Evolutionary conservation across 2,888 invertebrate genomes (phyloP).

Genomic region (Alcis repandata): DNA sequence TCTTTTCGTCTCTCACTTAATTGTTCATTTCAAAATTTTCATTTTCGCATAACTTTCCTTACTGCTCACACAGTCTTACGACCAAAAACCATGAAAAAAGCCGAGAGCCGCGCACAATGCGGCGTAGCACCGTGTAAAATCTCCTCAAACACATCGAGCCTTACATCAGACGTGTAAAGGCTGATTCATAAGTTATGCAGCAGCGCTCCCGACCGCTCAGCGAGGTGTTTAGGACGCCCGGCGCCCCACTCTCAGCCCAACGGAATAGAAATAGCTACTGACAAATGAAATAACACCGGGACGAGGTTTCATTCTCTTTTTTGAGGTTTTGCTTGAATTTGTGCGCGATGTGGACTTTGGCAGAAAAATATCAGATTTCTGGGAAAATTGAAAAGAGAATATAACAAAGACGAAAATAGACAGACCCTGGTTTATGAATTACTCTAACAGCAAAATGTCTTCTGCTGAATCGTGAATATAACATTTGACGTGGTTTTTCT

Average conservation of each 20-base stretch:
- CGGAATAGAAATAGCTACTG: slow-evolving; percentile 27
- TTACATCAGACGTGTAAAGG: slow-evolving; percentile 51
- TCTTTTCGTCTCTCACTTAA: background rate
- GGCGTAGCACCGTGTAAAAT: slow-evolving; percentile 73
- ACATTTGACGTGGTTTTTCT: no score
- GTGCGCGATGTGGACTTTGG: background rate
- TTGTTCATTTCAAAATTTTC: no score
- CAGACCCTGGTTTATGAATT: background rate
- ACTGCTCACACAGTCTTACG: slow-evolving; percentile 7
- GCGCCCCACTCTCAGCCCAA: slow-evolving; percentile 22
- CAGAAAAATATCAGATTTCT: slow-evolving; percentile 5
- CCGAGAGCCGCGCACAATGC: slow-evolving; percentile 60
- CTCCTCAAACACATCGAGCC: slow-evolving; percentile 71
- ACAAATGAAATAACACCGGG: slow-evolving; percentile 26
- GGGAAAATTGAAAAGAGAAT: slow-evolving; percentile 1
- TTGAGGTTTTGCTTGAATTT: slow-evolving; percentile 6
- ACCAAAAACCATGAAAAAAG: slow-evolving; percentile 24
- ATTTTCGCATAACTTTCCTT: background rate
- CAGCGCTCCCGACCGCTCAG: slow-evolving; percentile 31
- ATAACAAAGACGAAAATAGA: background rate
- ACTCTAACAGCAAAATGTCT: background rate
- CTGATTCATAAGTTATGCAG: slow-evolving; percentile 47
- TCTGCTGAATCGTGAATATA: no score
- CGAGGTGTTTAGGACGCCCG: slow-evolving; percentile 29
- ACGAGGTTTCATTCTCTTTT: slow-evolving; percentile 12